Conservation (phyloP, 2,888 invertebrate species). For the Drosophila silvestris region DNA sequence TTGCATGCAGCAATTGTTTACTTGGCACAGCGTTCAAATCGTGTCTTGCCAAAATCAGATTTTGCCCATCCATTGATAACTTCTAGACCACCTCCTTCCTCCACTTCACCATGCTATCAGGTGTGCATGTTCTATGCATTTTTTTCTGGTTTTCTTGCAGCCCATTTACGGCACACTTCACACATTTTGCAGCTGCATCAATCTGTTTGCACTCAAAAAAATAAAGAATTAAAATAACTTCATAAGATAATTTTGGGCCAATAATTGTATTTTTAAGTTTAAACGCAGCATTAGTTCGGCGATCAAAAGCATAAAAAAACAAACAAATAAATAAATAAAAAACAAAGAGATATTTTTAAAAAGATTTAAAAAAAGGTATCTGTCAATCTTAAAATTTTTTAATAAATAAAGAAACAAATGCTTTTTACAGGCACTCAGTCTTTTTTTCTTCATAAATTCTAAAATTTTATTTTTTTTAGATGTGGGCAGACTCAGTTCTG, state of each 20-base stretch:
- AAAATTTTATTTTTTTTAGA: neutral
- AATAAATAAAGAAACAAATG: neutral
- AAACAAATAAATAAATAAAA: neutral
- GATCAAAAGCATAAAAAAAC: neutral
- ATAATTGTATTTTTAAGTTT: neutral
- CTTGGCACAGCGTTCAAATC: slow-evolving; percentile 49
- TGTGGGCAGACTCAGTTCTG: neutral
- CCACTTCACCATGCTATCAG: slow-evolving; percentile 10
- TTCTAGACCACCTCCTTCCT: neutral
- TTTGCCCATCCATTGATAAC: slow-evolving; percentile 36
- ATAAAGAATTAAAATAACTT: neutral
- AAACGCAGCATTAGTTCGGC: neutral
- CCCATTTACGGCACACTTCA: slow-evolving; percentile 42
- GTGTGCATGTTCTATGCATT: slow-evolving; percentile 24
- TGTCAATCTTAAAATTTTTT: neutral
- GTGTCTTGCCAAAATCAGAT: slow-evolving; percentile 46
- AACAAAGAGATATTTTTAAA: neutral
- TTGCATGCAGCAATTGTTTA: slow-evolving; percentile 53
- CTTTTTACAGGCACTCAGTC: neutral
- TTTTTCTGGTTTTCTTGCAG: neutral
- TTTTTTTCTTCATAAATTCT: neutral
- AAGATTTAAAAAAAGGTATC: neutral
- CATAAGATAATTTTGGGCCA: neutral
- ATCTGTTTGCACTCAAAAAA: slow-evolving; percentile 32
- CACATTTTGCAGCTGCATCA: slow-evolving; percentile 52